Evolutionary conservation across 2,888 invertebrate genomes (phyloP), one percentile per base, ranked within the genome.

Genomic region (Baronia brevicornis): DNA sequence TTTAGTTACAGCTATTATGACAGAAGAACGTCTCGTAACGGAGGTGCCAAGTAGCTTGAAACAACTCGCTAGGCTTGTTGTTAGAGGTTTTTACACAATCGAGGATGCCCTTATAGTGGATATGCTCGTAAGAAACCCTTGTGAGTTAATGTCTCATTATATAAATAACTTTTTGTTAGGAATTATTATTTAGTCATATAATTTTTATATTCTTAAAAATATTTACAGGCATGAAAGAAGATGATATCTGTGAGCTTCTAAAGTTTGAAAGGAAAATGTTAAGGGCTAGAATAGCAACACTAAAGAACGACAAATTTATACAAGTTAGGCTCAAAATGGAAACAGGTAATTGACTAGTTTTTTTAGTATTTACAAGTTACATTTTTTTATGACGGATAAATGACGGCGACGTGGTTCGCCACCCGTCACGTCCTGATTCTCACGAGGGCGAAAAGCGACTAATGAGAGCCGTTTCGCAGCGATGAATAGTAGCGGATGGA

Each of bases 51-150:
- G 94, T 69, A 94, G 93, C 58, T 86, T 98, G 39, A 97, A 97
- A 68, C 93, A 97, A 70, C 80, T 98, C 36, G 96, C 96, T 9
- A 88, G 97, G 32, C 86, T 96, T 14, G 95, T 97, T 9, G 95
- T 95, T 0, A 84, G 97, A 52, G 97, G 96, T 2, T 98, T 98
- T 78, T 98, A 97, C 67, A 90, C 91, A 0, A 92, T 94, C 46
- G 97, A 98, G 78, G 97, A 98, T 87, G 91, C 95, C 1, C 87
- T 98, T 12, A 94, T 98, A 33, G 92, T 98, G 28, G 97, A 98
- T 70, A 95, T 98, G 94, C 84, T 98, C 23, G 96, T 98, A 25
- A 87, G 97, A 57, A 96, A 97, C 85, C 96, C 96, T 11, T 97
- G 97, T 90, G 85, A 82, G 89, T 30, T n/a, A 12, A 24, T n/a